Evolutionary conservation across 1,140 invertebrate species (phyloP), one percentile per base, ranked within the genome.

Genomic region (Nephotettix cincticeps): DNA sequence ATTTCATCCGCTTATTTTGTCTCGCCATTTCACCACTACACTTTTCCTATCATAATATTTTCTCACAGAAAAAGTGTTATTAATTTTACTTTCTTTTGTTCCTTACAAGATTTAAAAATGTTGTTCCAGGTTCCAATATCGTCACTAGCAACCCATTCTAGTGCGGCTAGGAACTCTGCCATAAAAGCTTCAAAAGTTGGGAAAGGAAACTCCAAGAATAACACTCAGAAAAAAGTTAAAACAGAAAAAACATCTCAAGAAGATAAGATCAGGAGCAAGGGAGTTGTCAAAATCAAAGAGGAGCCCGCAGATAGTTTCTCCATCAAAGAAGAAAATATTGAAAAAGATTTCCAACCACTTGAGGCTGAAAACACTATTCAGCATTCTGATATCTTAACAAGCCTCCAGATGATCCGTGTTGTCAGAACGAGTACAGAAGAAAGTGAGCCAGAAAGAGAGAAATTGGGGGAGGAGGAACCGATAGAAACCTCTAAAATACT

Each of bases 401-500:
- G 64, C 27, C 30, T 67, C 27, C 64, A 67, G 21, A 67, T 67
- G 64, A 67, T 67, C 19, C 64, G 27, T 27, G 64, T 67, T 1
- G 36, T 67, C 1, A 67, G 64, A 21, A 45, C 43, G 27, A 61
- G 25, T 61, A 25, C 56, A 27, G 25, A 25, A 11, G 27, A 14
- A 6, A 1, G 3, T 27, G 64, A 29, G 14, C 6, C 25, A 14
- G 23, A 27, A 67, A 32, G 32, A 9, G 28, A 64, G 28, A 6
- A 32, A 4, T 13, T 19, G 19, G 32, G 19, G 17, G 23, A 19
- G 0, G 36, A 67, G 1, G 32, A 43, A 45, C 64, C 64, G 6
- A 66, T 63, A 14, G 72, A 73, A 70, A 73, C 72, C 27, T 61
- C 63, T 56, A 64, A 70, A 58, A 70, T 73, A 45, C 47, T 73